These are phyloP conservation scores for Lepidurus apus DNA, from an alignment of 1,140 invertebrate species.

Conservation along the genomic window DNA sequence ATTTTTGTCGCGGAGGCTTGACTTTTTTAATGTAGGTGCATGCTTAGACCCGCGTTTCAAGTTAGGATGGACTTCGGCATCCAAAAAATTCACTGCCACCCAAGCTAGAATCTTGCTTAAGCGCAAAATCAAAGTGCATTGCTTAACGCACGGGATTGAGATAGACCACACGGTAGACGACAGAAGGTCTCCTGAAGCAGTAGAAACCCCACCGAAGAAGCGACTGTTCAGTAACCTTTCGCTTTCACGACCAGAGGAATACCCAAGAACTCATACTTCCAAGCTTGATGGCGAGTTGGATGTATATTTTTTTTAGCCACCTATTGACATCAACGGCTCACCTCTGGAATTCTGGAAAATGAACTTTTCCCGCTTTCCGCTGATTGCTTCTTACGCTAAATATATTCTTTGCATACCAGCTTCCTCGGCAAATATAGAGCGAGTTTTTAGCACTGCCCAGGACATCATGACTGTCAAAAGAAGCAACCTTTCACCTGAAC, in stretches of 20 bases:
- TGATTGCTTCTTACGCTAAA: background rate
- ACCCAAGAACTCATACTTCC: background rate
- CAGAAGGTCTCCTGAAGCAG: no score
- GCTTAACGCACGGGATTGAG: background rate
- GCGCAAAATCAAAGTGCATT: background rate
- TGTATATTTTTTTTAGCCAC: constrained; percentile 22
- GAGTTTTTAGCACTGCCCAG: background rate
- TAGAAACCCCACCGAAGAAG: background rate
- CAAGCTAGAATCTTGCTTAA: background rate
- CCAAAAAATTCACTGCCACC: background rate
- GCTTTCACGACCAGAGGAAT: background rate
- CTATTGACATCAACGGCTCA: constrained; percentile 13
- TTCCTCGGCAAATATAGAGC: constrained; percentile 13
- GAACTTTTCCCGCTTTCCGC: background rate
- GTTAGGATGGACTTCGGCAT: background rate
- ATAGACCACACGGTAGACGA: constrained; percentile 4
- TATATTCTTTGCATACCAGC: constrained; percentile 21
- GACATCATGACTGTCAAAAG: constrained; percentile 23
- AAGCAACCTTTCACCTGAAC: constrained; percentile 2
- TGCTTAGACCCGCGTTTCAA: constrained; percentile 21
- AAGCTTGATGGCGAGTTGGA: background rate
- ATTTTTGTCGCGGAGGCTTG: constrained; percentile 11
- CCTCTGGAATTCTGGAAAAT: constrained; percentile 24
- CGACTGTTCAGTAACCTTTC: background rate
- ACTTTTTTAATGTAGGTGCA: constrained; percentile 25